Evolutionary conservation across 2,888 invertebrate species (phyloP).

Genomic region (Neoaliturus tenellus): DNA sequence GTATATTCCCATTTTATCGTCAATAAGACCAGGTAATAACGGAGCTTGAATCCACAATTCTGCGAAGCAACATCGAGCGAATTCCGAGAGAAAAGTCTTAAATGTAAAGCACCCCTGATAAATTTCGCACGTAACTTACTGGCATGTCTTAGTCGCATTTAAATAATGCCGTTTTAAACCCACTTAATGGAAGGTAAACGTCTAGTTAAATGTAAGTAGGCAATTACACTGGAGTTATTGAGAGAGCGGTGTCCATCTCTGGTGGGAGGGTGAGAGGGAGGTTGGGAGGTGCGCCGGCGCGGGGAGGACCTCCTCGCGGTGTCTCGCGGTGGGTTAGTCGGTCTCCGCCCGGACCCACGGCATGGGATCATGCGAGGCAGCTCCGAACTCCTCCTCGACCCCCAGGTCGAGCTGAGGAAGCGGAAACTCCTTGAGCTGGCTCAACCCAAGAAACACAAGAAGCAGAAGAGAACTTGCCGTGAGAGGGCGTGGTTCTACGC

Average conservation of each 20-base stretch:
- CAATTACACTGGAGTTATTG: slow-evolving; percentile 45
- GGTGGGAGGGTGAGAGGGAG: slow-evolving; percentile 55
- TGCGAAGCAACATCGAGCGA: no score
- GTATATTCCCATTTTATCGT: no score
- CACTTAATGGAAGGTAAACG: slow-evolving; percentile 17
- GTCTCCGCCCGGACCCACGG: slow-evolving; percentile 47
- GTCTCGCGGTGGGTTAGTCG: slow-evolving; percentile 61
- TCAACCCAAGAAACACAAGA: slow-evolving; percentile 76
- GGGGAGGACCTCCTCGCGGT: slow-evolving; percentile 61
- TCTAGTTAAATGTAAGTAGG: slow-evolving; percentile 28
- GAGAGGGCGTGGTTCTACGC: slow-evolving; percentile 83
- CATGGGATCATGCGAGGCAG: slow-evolving; percentile 78
- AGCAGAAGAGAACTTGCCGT: slow-evolving; percentile 77
- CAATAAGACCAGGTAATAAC: no score
- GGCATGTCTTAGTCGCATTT: background rate
- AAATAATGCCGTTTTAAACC: slow-evolving; percentile 6
- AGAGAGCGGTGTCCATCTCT: slow-evolving; percentile 51
- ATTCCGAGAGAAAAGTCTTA: background rate
- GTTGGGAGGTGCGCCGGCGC: slow-evolving; percentile 55
- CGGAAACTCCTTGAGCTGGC: slow-evolving; percentile 78
- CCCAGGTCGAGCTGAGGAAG: slow-evolving; percentile 82
- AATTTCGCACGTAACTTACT: background rate
- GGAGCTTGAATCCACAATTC: no score
- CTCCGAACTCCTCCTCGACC: slow-evolving; percentile 86
- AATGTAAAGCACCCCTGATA: background rate